phyloP scores from a whole-genome alignment of 2,797 vertebrate species.

The Cephalopachus bancanus region DNA sequence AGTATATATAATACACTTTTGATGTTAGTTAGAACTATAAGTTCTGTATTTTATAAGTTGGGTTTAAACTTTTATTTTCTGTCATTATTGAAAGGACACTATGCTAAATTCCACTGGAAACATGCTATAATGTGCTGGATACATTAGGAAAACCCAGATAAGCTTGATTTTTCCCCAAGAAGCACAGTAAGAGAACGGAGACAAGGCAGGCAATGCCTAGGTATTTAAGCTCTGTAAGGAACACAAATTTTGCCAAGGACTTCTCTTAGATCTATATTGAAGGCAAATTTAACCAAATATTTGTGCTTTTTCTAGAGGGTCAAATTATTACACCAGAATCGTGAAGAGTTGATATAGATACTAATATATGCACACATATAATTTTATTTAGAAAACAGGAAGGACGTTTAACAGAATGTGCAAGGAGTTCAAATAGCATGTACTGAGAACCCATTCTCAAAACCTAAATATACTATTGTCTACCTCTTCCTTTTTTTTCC shows the following conservation, averaged over 20 bases:
- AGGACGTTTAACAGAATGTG: neutral
- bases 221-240: neutral
- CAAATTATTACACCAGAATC: neutral
- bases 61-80: constrained; percentile 62
- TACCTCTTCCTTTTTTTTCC: neutral
- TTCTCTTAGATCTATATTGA: neutral
- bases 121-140: neutral
- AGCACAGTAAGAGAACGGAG: neutral
- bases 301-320: constrained; percentile 26
- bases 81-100: constrained; percentile 13
- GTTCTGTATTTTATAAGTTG: constrained; percentile 60
- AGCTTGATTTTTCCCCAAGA: constrained; percentile 14
- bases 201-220: neutral
- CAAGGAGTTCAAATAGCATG: neutral
- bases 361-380: neutral
- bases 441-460: neutral
- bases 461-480: neutral
- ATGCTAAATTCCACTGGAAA: constrained; percentile 53
- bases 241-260: neutral
- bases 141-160: constrained; percentile 43
- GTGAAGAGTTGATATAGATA: neutral
- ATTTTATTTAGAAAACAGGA: constrained; percentile 59
- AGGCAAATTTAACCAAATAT: constrained; percentile 27
- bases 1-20: constrained; percentile 45
- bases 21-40: constrained; percentile 31